These are phyloP conservation scores for Etheostoma cragini DNA, from an alignment of 2,113 vertebrate genomes.

Conservation along the genomic window DNA sequence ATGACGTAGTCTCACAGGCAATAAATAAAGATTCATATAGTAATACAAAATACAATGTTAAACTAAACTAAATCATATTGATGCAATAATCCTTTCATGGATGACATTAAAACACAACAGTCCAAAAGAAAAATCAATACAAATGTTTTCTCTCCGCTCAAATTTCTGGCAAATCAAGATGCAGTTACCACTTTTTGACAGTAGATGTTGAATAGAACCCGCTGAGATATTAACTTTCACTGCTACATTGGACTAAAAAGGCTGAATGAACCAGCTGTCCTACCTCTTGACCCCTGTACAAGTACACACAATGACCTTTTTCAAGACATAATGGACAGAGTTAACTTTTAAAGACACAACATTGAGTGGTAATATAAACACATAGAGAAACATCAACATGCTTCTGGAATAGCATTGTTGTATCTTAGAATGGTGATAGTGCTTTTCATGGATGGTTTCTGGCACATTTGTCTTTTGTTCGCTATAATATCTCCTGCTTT, in stretches of 20 bases:
- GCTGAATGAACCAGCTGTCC: conserved; percentile 42
- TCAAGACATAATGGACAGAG: conserved; percentile 5
- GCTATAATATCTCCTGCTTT: conserved; percentile 10
- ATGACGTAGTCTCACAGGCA: conserved; percentile 53
- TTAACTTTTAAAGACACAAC: conserved; percentile 8
- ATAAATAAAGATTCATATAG: conserved; percentile 57
- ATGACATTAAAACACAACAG: conserved; percentile 43
- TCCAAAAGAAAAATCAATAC: conserved; percentile 42
- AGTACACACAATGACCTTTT: conserved; percentile 7
- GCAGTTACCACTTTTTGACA: conserved; percentile 71
- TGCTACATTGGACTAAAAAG: conserved; percentile 67
- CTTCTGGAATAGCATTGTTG: conserved; percentile 21
- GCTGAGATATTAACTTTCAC: conserved; percentile 82
- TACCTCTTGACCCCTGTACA: conserved; percentile 31
- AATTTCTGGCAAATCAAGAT: conserved; percentile 53
- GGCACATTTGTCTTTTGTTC: conserved; percentile 27
- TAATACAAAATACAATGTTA: conserved; percentile 57
- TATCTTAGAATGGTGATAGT: conserved; percentile 10
- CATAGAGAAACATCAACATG: conserved; percentile 29
- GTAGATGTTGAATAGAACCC: conserved; percentile 93
- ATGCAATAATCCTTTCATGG: conserved; percentile 50
- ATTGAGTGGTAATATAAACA: neutral
- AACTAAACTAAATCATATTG: conserved; percentile 45
- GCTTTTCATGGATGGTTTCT: conserved; percentile 4
- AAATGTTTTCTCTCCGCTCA: conserved; percentile 23